Conservation (phyloP, 2,888 invertebrate genomes). For the Agriopis marginaria region DNA sequence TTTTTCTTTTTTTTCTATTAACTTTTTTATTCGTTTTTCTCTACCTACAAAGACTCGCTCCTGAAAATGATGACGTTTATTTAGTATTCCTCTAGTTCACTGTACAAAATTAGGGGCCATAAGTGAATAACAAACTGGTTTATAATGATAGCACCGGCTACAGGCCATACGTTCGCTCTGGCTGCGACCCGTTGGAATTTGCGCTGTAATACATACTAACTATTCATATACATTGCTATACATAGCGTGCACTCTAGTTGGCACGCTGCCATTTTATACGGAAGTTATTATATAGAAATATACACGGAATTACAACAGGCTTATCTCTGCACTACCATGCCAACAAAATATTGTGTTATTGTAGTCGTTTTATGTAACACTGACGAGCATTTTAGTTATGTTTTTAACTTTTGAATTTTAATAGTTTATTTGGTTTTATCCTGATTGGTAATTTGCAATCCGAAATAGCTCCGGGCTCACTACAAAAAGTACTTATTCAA, state of each 20-base stretch:
- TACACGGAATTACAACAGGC: slow-evolving; percentile 47
- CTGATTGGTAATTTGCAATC: neutral
- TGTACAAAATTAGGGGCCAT: slow-evolving; percentile 1
- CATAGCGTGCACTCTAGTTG: slow-evolving; percentile 38
- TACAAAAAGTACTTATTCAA: no score
- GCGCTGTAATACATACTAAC: slow-evolving; percentile 38
- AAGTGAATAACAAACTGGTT: slow-evolving; percentile 16
- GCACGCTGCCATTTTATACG: slow-evolving; percentile 47
- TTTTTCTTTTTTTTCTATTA: no score
- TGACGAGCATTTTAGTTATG: slow-evolving; percentile 37
- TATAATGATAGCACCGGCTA: slow-evolving; percentile 21
- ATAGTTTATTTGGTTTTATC: neutral
- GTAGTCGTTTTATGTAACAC: slow-evolving; percentile 39
- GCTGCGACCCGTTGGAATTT: slow-evolving; percentile 28
- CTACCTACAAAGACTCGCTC: neutral
- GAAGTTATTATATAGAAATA: slow-evolving; percentile 50
- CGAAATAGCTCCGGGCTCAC: no score
- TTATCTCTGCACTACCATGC: slow-evolving; percentile 47
- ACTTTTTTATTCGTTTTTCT: neutral
- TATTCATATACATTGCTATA: no score
- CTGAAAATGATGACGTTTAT: neutral
- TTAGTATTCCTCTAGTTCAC: neutral
- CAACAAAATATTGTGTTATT: slow-evolving; percentile 44
- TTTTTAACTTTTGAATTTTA: slow-evolving; percentile 10
- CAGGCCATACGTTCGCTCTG: slow-evolving; percentile 11